Evolutionary conservation across 1,140 invertebrate genomes (phyloP), one percentile per base, ranked within the genome.

Genomic region (Papilio helenus): DNA sequence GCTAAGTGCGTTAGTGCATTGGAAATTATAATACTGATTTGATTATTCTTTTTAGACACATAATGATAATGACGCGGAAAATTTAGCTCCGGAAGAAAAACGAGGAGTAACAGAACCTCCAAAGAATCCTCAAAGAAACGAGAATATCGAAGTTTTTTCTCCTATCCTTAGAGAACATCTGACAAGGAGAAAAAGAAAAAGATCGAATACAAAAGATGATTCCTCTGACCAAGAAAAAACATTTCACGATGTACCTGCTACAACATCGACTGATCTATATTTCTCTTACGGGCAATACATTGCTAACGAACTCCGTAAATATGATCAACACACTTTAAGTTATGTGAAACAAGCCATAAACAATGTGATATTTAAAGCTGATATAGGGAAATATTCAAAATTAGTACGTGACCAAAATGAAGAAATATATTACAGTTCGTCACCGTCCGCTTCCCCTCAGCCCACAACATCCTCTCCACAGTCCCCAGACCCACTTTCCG

Each of bases 301-400:
- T n/a, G 26, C 80, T 20, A 80, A 80, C 78, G 81, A 82, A 79
- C 68, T 82, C n/a, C 65, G 79, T 20, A 80, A 80, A 80, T 80
- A 80, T 77, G 82, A 83, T 72, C 42, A 20, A 9, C 42, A 55
- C 12, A 83, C 79, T 55, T 46, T 83, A 65, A 46, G 58, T 72
- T 79, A 79, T 79, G 79, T 83, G 23, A 83, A 83, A 79, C 71
- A 76, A 20, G 72, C 79, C 16, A 83, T 80, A 74, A 83, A 83
- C 71, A 83, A 83, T 76, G 76, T 80, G 0, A 79, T 83, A 76
- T 83, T 79, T 80, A 61, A 80, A 44, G 82, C 82, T 20, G 79
- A 83, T 79, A 61, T 81, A 73, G 79, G 82, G 2, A 74, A n/a
- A 79, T 82, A 82, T 55, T 55, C 51, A 5, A 55, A 55, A 20